Conservation (phyloP, 2,113 vertebrate species). For the Gracilinanus agilis region DNA sequence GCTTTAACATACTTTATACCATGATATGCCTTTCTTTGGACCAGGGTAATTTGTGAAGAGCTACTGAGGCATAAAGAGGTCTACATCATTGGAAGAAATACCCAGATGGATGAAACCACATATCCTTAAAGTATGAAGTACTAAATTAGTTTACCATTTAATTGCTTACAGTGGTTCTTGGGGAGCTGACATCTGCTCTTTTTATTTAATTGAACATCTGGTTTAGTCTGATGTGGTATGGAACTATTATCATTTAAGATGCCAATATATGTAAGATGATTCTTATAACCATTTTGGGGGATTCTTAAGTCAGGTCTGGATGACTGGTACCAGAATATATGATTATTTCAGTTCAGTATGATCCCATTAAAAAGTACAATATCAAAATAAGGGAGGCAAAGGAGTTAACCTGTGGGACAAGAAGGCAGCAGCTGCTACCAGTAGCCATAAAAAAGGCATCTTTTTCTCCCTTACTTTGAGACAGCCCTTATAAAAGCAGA, state of each 20-base stretch:
- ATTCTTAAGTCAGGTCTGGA: constrained; percentile 17
- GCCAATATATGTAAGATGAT: not conserved
- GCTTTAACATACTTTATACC: not conserved
- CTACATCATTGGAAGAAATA: not conserved
- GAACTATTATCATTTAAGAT: constrained; percentile 40
- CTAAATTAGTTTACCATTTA: constrained; percentile 19
- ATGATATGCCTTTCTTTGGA: not conserved
- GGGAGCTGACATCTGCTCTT: constrained; percentile 42
- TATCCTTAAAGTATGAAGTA: constrained; percentile 6
- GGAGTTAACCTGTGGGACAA: not conserved
- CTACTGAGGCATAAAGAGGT: not conserved
- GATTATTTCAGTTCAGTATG: not conserved
- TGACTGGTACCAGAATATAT: constrained; percentile 17
- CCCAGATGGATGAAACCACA: not conserved
- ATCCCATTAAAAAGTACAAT: not conserved
- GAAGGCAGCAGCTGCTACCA: not conserved
- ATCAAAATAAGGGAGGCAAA: not conserved
- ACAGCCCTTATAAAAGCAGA: not conserved
- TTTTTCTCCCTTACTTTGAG: not conserved
- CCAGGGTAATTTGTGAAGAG: not conserved
- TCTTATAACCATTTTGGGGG: constrained; percentile 44
- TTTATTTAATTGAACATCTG: constrained; percentile 59
- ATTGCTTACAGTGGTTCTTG: constrained; percentile 45
- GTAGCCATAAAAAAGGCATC: not conserved
- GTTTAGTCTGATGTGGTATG: constrained; percentile 46